Evolutionary conservation across 2,113 vertebrate species (phyloP).

Genomic region (Dicaeum eximium): DNA sequence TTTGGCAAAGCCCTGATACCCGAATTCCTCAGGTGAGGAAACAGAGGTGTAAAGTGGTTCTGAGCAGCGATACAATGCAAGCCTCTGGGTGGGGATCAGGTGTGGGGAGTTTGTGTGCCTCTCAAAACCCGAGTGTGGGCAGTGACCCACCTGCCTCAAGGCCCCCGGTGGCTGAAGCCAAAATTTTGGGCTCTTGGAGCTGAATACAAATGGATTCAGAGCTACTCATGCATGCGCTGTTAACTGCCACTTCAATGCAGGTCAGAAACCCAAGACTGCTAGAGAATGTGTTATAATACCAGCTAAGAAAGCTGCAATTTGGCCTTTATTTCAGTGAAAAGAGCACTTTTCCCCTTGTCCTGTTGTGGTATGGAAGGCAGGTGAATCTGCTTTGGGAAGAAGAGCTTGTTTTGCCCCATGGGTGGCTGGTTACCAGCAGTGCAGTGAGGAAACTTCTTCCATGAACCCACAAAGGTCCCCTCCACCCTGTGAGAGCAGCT

Average conservation of each 20-base stretch:
- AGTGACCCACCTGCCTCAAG: not conserved
- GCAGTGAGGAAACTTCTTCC: not conserved
- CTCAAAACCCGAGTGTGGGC: not conserved
- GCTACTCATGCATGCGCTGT: fast-evolving
- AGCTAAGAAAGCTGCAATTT: not conserved
- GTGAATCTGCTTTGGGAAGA: not conserved
- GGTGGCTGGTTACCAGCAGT: not conserved
- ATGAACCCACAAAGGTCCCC: not conserved
- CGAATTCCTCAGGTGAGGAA: not conserved
- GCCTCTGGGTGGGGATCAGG: not conserved
- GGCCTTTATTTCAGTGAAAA: not conserved
- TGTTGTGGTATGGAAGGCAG: not conserved
- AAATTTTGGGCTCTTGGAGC: not conserved
- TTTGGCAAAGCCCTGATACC: not conserved
- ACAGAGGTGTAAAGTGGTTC: not conserved
- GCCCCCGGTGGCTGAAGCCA: not conserved
- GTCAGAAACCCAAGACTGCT: not conserved
- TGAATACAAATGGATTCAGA: not conserved
- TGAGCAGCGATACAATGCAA: not conserved
- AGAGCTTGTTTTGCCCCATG: not conserved
- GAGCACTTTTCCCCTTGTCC: not conserved
- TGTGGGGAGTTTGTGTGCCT: not conserved
- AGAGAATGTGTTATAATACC: not conserved
- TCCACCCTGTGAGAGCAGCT: not conserved
- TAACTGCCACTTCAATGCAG: not conserved